A percentile compares a stretch with the other conserved stretches of the same genome.
Evolutionary conservation across 2,888 invertebrate genomes (phyloP).

Genomic region (Platycheirus albimanus): DNA sequence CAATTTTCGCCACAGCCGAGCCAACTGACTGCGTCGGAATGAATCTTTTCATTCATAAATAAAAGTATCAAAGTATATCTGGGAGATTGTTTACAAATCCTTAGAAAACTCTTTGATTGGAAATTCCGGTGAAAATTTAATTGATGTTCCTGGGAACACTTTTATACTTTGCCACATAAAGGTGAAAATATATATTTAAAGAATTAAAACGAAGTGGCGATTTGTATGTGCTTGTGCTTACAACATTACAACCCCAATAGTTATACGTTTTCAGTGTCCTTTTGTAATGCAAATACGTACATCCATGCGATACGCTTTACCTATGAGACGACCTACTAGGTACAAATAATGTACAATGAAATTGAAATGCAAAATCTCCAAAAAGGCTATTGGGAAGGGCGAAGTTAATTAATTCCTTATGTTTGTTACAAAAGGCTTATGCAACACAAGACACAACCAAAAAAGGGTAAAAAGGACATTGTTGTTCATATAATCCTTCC

Average conservation of each 20-base stretch:
- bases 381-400: conserved; percentile 17
- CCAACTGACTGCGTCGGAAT: conserved; percentile 35
- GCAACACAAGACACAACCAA: conserved; percentile 1
- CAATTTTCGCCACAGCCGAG: conserved; percentile 55
- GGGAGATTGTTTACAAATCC: conserved; percentile 57
- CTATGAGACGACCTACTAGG: too few relatives aligned
- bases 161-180: neutral
- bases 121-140: conserved; percentile 67
- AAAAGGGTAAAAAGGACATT: conserved; percentile 15
- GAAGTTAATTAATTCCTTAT: conserved; percentile 56
- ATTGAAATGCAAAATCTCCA: conserved; percentile 32
- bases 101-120: conserved; percentile 56
- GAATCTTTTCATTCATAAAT: conserved; percentile 71
- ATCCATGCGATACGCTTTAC: too few relatives aligned
- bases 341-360: too few relatives aligned
- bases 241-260: too few relatives aligned
- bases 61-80: conserved; percentile 49
- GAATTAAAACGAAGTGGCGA: neutral
- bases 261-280: conserved; percentile 1
- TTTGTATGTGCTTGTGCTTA: too few relatives aligned
- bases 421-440: conserved; percentile 47
- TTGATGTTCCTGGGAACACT: conserved; percentile 55
- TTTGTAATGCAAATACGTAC: conserved; percentile 62
- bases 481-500: conserved; percentile 14
- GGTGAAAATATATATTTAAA: neutral